These are phyloP conservation scores for Latrodectus hesperus DNA, from an alignment of 2,888 invertebrate genomes.

Conservation along the genomic window DNA sequence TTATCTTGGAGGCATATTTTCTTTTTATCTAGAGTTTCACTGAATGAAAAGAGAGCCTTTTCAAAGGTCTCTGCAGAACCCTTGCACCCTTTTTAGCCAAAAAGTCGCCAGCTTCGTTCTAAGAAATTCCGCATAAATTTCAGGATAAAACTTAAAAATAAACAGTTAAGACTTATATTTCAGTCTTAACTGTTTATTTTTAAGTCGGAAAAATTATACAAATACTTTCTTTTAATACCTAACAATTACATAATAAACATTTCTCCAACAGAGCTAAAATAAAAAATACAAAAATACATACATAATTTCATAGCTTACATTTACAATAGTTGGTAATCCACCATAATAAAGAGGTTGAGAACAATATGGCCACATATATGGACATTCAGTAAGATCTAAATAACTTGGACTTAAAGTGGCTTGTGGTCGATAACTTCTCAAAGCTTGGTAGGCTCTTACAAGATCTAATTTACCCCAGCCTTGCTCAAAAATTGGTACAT, in stretches of 20 bases:
- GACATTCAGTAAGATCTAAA: constrained; percentile 94
- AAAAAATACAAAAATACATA: too few species aligned
- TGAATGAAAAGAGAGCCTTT: too few species aligned
- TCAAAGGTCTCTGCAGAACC: too few species aligned
- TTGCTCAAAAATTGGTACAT: constrained; percentile 97
- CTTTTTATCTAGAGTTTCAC: too few species aligned
- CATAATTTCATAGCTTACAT: constrained; percentile 77
- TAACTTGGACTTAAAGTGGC: constrained; percentile 82
- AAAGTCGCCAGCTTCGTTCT: too few species aligned
- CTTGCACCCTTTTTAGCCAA: too few species aligned
- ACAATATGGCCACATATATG: constrained; percentile 99
- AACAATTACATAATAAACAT: background rate
- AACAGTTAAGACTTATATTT: too few species aligned
- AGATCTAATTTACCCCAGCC: constrained; percentile 96
- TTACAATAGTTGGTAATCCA: constrained; percentile 90
- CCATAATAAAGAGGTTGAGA: constrained; percentile 94
- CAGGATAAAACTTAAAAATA: too few species aligned
- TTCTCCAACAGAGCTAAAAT: background rate
- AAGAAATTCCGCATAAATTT: too few species aligned
- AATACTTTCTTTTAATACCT: background rate
- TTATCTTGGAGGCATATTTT: too few species aligned
- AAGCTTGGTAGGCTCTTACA: constrained; percentile 85
- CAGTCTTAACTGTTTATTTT: background rate
- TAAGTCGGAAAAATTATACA: background rate
- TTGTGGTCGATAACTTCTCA: constrained; percentile 82